Evolutionary conservation across 2,888 invertebrate species (phyloP).

Genomic region (Drosophila antonietae): DNA sequence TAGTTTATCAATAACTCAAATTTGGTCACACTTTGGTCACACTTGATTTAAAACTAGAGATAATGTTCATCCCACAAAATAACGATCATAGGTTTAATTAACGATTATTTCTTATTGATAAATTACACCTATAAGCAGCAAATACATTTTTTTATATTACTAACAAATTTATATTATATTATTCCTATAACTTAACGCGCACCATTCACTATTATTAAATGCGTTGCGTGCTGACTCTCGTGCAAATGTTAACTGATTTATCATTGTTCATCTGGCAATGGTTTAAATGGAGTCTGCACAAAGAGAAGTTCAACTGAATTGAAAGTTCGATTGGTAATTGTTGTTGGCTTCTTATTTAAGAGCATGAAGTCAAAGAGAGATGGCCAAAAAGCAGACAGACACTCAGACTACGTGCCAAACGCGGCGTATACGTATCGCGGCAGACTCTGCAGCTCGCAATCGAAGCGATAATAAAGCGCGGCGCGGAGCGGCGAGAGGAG

Average conservation of each 20-base stretch:
- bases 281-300: slow-evolving; percentile 31
- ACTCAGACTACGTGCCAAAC: slow-evolving; percentile 69
- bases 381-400: slow-evolving; percentile 42
- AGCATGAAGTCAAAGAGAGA: slow-evolving; percentile 58
- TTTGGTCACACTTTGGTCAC: slow-evolving; percentile 7
- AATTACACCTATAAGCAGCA: neutral
- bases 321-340: slow-evolving; percentile 9
- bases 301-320: slow-evolving; percentile 33
- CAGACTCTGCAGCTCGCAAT: slow-evolving; percentile 27
- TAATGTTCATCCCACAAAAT: neutral
- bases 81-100: neutral
- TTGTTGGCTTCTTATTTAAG: slow-evolving; percentile 34
- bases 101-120: neutral
- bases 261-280: slow-evolving; percentile 5
- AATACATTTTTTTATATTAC: neutral
- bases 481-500: slow-evolving; percentile 7
- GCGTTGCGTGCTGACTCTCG: slow-evolving; percentile 28
- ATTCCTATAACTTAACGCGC: neutral
- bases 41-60: neutral
- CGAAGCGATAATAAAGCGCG: slow-evolving; percentile 43
- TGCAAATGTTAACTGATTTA: slow-evolving; percentile 56
- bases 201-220: neutral
- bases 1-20: neutral
- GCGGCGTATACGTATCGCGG: slow-evolving; percentile 53
- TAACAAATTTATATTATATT: neutral